phyloP scores from a whole-genome alignment of 2,797 vertebrate genomes.

The Poeciliopsis infans region DNA sequence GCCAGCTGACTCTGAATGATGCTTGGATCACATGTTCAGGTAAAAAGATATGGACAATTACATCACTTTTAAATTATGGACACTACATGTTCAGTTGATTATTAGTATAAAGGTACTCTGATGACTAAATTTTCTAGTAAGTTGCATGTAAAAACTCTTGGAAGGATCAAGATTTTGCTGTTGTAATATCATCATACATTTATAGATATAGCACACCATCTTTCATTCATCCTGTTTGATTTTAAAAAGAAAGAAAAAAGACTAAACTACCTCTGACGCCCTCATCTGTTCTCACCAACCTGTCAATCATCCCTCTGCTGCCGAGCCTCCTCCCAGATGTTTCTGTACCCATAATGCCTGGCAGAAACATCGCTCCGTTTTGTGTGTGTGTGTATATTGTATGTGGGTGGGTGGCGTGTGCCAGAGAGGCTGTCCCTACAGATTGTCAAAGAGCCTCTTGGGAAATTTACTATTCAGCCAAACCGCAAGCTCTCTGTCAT shows the following conservation, averaged over 20 bases:
- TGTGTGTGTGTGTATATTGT: constrained; percentile 55
- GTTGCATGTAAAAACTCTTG: background rate
- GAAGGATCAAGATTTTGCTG: background rate
- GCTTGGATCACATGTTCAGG: background rate
- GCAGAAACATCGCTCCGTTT: constrained; percentile 49
- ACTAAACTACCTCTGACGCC: constrained; percentile 51
- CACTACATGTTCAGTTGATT: background rate
- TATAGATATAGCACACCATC: constrained; percentile 26
- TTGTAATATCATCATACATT: background rate
- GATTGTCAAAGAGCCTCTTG: constrained; percentile 81
- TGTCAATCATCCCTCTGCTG: constrained; percentile 53
- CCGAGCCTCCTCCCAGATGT: constrained; percentile 52
- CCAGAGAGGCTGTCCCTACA: constrained; percentile 79
- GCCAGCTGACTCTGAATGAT: background rate
- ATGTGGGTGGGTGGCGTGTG: constrained; percentile 76
- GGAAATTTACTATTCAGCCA: constrained; percentile 75
- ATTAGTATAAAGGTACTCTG: background rate
- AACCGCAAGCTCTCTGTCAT: constrained; percentile 82
- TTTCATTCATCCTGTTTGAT: constrained; percentile 22
- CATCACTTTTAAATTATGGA: background rate
- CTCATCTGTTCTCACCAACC: constrained; percentile 36
- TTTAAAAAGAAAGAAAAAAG: constrained; percentile 56
- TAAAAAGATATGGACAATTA: background rate
- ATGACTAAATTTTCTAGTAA: background rate
- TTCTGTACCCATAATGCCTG: constrained; percentile 55